Base-by-base conservation (phyloP, 2,888 invertebrate genomes). In the Caenorhabditis sp. region DNA sequence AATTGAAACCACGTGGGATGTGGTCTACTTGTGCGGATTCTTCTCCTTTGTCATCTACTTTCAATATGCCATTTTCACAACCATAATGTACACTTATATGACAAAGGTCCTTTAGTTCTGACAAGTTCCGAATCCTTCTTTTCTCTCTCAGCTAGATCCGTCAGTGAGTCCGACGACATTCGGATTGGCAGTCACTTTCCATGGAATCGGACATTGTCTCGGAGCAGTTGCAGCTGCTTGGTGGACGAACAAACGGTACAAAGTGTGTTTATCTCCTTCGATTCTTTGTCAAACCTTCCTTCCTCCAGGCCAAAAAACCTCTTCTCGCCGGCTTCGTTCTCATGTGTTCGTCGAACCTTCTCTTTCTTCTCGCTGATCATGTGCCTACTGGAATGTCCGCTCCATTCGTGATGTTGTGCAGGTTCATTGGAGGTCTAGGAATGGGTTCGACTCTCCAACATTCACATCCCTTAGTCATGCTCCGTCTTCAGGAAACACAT, bases 31-130 rank as follows among this genome's bases (percentile, higher is more conserved):
- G 9, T 55, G 71, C 53, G 79, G 79, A 5, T 72, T 72, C 35
- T 79, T 79, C 40, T 79, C 79, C 8, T 24, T 67, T 20, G 72
- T 72, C 37, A 47, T 72, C 61, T 72, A 72, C 50, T 72, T 72
- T 56, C 79, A 79, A 37, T 67, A 67, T 28, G 67, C 79, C 35
- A 79, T 79, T 6, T 79, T 79, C 50, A 72, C 72, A 3, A 72
- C 79, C 11, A 72, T 72, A 11, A 79, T 79, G 79, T 79, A 79
- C 40, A 71, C 72, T 15, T 79, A 79, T 47, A 79, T 79, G 79
- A 79, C 61, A 1, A 79, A 79, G 61, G 79, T 79, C n/a, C n/a
- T 56, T 6, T 32, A 4, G 9, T 9, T 32, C 32, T 32, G 32
- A 40, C 13, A 13, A 40, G 13, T 8, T 2, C 13, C 6, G 6